A percentile compares a stretch with the other conserved stretches of the same genome.
These are phyloP conservation scores for Nipponacmea schrenckii DNA, from an alignment of 2,888 invertebrate species.

Conservation along the genomic window DNA sequence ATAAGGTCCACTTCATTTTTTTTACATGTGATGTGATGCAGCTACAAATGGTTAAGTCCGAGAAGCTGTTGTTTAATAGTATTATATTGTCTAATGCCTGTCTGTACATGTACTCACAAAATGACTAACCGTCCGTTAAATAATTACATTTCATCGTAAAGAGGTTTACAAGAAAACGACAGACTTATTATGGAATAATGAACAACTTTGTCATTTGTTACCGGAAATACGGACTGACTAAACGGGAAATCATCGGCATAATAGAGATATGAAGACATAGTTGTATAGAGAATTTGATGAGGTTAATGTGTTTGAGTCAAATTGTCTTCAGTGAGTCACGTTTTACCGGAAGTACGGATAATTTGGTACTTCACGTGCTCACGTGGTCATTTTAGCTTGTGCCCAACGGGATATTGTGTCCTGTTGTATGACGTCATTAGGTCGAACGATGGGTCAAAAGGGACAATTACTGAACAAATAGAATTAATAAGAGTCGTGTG, in stretches of 20 bases:
- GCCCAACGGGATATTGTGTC: conserved; percentile 4
- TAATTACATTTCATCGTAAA: too few relatives aligned
- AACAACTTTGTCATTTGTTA: not conserved
- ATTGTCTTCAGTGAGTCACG: not conserved
- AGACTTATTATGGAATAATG: not conserved
- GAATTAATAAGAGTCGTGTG: not conserved
- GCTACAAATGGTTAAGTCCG: too few relatives aligned
- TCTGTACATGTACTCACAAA: too few relatives aligned
- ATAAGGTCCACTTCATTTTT: too few relatives aligned
- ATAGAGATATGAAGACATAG: too few relatives aligned
- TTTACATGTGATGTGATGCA: too few relatives aligned
- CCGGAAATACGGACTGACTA: not conserved
- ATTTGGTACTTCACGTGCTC: not conserved
- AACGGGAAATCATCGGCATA: not conserved
- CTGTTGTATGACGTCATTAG: conserved; percentile 4
- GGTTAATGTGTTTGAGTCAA: not conserved
- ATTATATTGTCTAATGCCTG: too few relatives aligned
- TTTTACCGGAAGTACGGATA: not conserved
- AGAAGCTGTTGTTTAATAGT: too few relatives aligned
- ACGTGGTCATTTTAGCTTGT: not conserved
- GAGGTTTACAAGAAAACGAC: not conserved
- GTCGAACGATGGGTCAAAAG: not conserved
- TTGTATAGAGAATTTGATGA: not conserved
- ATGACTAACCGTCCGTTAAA: too few relatives aligned
- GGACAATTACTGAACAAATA: not conserved